Conservation (phyloP, 2,113 vertebrate genomes). For the Octodon degus region DNA sequence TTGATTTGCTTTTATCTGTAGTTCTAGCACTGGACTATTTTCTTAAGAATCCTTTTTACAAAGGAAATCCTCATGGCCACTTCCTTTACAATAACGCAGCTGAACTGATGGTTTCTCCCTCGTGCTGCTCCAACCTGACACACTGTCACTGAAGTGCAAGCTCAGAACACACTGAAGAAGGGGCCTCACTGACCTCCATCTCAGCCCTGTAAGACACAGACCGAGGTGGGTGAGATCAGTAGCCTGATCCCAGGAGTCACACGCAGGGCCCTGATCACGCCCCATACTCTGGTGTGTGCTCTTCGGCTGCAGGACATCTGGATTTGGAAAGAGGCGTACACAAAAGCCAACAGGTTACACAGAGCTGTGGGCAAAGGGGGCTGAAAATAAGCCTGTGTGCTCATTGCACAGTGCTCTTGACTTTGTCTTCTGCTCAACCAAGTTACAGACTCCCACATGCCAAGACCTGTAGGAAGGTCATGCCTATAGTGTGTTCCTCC, state of each 20-base stretch:
- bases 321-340: accelerated
- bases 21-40: neutral
- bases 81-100: accelerated
- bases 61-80: accelerated
- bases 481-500: accelerated
- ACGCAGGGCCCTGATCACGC: accelerated
- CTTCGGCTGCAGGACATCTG: accelerated
- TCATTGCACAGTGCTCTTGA: accelerated
- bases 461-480: accelerated
- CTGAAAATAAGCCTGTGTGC: accelerated
- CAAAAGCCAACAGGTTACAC: accelerated
- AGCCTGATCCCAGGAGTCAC: neutral
- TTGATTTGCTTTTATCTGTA: neutral
- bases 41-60: neutral
- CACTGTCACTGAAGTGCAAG: accelerated
- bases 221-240: accelerated
- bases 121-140: accelerated
- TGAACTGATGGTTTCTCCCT: accelerated
- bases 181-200: accelerated
- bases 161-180: neutral
- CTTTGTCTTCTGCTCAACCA: accelerated
- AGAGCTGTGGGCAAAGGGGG: neutral
- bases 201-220: accelerated
- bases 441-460: accelerated
- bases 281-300: neutral